Evolutionary conservation across 2,113 vertebrate genomes (phyloP).

Genomic region (Pomatostomus ruficeps): DNA sequence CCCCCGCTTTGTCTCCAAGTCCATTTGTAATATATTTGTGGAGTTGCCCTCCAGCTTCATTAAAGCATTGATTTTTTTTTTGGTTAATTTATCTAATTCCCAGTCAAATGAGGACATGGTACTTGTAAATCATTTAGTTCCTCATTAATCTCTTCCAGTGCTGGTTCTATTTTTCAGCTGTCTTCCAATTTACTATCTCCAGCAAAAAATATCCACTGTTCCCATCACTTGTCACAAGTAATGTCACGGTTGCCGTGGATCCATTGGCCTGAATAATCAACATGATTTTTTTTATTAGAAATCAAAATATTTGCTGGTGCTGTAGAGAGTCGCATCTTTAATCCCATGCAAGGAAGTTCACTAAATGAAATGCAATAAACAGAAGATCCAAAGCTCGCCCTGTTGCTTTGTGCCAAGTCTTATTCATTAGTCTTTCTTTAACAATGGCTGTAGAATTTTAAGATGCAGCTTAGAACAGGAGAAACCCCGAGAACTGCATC

Average conservation of each 20-base stretch:
- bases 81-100: constrained; percentile 53
- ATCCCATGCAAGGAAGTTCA: neutral
- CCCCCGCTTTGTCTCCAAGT: neutral
- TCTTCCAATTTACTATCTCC: constrained; percentile 29
- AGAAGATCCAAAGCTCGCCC: neutral
- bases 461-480: neutral
- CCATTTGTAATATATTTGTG: constrained; percentile 19
- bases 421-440: neutral
- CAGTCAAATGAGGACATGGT: constrained; percentile 50
- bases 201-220: neutral
- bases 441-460: constrained; percentile 7
- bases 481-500: neutral
- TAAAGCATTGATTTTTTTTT: constrained; percentile 3
- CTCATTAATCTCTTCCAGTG: constrained; percentile 56
- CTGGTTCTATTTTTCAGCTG: constrained; percentile 16
- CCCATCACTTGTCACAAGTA: constrained; percentile 45
- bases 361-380: constrained; percentile 17
- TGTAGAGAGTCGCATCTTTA: neutral
- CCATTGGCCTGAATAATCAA: constrained; percentile 49
- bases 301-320: constrained; percentile 12
- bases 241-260: constrained; percentile 42
- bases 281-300: constrained; percentile 21
- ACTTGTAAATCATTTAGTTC: constrained; percentile 52
- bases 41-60: constrained; percentile 24
- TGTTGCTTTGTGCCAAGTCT: neutral